Evolutionary conservation across 2,888 invertebrate genomes (phyloP), one percentile per base, ranked within the genome.

Genomic region (Aphidoletes aphidimyza): DNA sequence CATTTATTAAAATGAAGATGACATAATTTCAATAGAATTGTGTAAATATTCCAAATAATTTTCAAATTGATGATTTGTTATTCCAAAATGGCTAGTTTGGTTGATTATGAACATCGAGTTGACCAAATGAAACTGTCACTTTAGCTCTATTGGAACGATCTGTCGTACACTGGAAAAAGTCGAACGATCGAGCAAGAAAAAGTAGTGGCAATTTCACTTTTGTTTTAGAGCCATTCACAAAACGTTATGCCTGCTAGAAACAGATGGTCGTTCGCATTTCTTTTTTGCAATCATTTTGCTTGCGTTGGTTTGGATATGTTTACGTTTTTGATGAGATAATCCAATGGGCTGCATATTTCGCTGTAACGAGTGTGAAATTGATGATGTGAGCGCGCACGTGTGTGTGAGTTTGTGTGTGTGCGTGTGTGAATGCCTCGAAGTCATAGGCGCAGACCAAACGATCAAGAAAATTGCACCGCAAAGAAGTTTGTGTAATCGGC

Each of bases 261-360:
- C 34, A 69, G 6, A 69, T 26, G n/a, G 1, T 8, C 19, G 54
- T 26, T 54, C 54, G 26, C 69, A 30, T 69, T 69, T 30, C 54
- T n/a, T 22, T 54, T 54, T 22, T 2, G 5, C 2, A 54, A 26
- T 11, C 69, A 30, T 9, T 30, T 11, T 3, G 8, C 14, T 69
- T 30, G 1, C 22, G n/a, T n/a, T 22, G 22, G 22, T n/a, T 22
- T 1, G n/a, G 22, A 22, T 9, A n/a, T n/a, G n/a, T n/a, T n/a
- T n/a, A n/a, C 54, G 9, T 19, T 2, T 5, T 54, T 14, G 54
- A 54, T 54, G 54, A 54, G 22, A 54, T 54, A 54, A 54, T 54
- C 54, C 47, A 47, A 17, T 54, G 54, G 54, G n/a, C 54, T 54
- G 54, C 54, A 54, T 54, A 54, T 8, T 54, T 54, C 54, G 22